Conservation (phyloP, 2,113 vertebrate genomes). For the Falcunculus frontatus region DNA sequence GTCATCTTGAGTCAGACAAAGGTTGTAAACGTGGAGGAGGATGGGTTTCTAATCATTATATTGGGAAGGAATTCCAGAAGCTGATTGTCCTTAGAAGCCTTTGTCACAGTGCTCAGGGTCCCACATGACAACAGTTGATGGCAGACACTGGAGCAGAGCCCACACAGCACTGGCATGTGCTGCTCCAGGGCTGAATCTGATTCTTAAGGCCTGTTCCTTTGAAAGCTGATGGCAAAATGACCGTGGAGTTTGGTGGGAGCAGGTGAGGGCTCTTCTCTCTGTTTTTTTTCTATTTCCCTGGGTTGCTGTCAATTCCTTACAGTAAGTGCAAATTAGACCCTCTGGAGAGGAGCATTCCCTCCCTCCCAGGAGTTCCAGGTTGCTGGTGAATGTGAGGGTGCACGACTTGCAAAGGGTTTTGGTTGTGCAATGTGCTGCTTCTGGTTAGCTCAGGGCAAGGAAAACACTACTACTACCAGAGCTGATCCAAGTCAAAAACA, state of each 20-base stretch:
- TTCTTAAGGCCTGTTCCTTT: background rate
- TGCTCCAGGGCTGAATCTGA: background rate
- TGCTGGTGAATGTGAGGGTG: background rate
- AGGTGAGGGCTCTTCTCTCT: background rate
- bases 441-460: constrained; percentile 37
- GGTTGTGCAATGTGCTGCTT: constrained; percentile 24
- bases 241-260: background rate
- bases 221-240: background rate
- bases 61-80: background rate
- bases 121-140: background rate
- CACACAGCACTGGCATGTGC: background rate
- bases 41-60: background rate
- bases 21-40: background rate
- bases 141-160: background rate
- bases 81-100: background rate
- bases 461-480: background rate
- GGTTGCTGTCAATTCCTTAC: background rate
- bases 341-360: background rate
- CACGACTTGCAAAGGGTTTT: background rate
- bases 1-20: background rate
- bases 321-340: constrained; percentile 30
- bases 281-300: background rate
- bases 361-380: background rate
- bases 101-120: constrained; percentile 7
- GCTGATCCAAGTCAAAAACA: background rate